A percentile compares a stretch with the other conserved stretches of the same genome.
phyloP scores from a whole-genome alignment of 2,888 invertebrate genomes.

The Papilio gigon region DNA sequence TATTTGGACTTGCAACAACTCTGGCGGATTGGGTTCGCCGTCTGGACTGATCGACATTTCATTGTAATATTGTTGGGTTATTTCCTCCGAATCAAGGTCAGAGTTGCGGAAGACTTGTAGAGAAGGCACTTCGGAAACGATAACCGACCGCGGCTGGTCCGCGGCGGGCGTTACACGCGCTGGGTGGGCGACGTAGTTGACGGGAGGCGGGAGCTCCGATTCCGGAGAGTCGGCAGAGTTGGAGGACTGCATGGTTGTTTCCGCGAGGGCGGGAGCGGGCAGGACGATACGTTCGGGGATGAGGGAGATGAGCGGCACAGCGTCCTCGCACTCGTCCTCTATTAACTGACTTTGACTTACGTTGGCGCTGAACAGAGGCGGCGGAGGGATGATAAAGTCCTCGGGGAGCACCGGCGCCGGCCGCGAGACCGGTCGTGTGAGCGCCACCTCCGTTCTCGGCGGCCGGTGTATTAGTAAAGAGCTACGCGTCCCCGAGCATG shows the following conservation, averaged over 20 bases:
- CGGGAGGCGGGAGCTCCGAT: constrained; percentile 71
- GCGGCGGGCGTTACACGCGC: constrained; percentile 47
- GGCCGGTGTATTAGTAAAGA: constrained; percentile 74
- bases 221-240: constrained; percentile 73
- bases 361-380: constrained; percentile 75
- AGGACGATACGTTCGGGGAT: constrained; percentile 71
- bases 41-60: constrained; percentile 70
- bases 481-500: constrained; percentile 69
- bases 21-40: constrained; percentile 67
- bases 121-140: constrained; percentile 70
- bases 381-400: constrained; percentile 78
- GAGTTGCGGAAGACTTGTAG: constrained; percentile 66
- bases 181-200: constrained; percentile 77
- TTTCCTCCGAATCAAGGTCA: constrained; percentile 56
- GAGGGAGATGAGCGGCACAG: constrained; percentile 67
- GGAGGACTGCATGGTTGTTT: constrained; percentile 77
- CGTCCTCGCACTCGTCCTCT: constrained; percentile 56
- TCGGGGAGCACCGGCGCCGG: constrained; percentile 68
- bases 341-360: constrained; percentile 68
- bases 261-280: constrained; percentile 70
- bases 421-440: constrained; percentile 62
- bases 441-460: constrained; percentile 60
- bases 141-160: constrained; percentile 54
- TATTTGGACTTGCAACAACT: constrained; percentile 75
- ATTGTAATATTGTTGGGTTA: constrained; percentile 61